These are phyloP conservation scores for Helicoverpa assulta DNA, from an alignment of 2,888 invertebrate species.

Conservation along the genomic window DNA sequence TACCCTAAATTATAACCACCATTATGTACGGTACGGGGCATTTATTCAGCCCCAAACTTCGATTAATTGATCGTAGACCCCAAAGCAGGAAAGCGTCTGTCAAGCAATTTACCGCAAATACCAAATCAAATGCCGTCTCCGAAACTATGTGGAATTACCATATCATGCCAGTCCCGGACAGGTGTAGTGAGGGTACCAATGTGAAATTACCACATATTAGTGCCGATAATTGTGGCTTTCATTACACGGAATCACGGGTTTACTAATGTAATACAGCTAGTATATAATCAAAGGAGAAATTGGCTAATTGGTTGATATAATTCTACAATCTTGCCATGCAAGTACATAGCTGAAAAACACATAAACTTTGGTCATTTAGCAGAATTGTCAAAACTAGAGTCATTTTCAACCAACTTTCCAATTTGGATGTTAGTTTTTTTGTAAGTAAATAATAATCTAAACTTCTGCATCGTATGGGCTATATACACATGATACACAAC, in stretches of 20 bases:
- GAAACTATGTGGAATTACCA: constrained; percentile 49
- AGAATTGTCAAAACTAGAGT: no score
- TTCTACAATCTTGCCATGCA: no score
- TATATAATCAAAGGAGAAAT: background rate
- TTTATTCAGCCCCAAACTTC: background rate
- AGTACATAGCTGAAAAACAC: background rate
- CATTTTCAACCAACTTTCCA: no score
- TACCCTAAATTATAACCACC: no score
- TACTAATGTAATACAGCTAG: constrained; percentile 1
- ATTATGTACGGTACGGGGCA: constrained; percentile 1
- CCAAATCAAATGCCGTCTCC: constrained; percentile 53
- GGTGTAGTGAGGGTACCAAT: constrained; percentile 15
- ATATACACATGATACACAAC: no score
- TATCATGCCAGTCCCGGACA: constrained; percentile 28
- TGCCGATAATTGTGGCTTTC: constrained; percentile 42
- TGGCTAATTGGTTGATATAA: no score
- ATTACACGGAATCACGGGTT: constrained; percentile 29
- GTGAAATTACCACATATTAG: constrained; percentile 16
- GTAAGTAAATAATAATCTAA: no score
- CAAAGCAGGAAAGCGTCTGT: constrained; percentile 22
- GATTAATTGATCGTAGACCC: background rate
- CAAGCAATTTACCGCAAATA: constrained; percentile 55
- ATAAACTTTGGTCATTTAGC: background rate
- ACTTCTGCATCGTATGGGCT: no score
- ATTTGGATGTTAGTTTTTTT: no score